Evolutionary conservation across 2,888 invertebrate genomes (phyloP), one percentile per base, ranked within the genome.

Genomic region (Aphidoletes aphidimyza): DNA sequence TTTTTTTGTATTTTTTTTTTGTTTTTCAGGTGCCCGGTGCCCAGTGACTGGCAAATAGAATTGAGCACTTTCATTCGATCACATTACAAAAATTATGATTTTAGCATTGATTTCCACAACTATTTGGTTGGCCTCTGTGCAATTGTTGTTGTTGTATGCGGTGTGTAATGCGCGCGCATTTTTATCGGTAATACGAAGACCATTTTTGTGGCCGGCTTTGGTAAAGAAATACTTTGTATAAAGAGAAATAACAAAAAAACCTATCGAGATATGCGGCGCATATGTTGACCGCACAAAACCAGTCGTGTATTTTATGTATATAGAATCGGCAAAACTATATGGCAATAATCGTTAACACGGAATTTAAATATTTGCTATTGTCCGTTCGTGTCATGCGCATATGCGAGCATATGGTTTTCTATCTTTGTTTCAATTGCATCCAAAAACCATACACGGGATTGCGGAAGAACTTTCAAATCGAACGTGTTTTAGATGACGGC

Each of bases 401-500:
- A 30, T 54, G 5, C 8, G 11, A 69, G 11, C 2, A 30, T 22
- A 69, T 6, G 9, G 30, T 81, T 37, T n/a, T 81, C n/a, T 37
- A 37, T 69, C 69, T 69, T 69, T 6, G 1, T 69, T 37, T 37
- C 81, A 81, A 81, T 81, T 81, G 30, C 78, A 81, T 37, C 37
- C 1, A 54, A 54, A 54, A 81, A 6, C 81, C 37, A 81, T 81
- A 81, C 19, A 37, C 11, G 81, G n/a, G 37, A 81, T 81, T 81
- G 81, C 81, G 81, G 81, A 81, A 81, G 37, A 81, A 81, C 81
- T 81, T 81, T 81, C 81, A 81, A 81, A n/a, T 26, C 69, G 69
- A 69, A 69, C 69, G 69, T 30, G 69, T 69, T 69, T 69, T 69
- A 69, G 30, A 69, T 69, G 69, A 2, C 34, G 26, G 30, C 30